Conservation (phyloP, 2,888 invertebrate genomes). For the Polietes domitor region DNA sequence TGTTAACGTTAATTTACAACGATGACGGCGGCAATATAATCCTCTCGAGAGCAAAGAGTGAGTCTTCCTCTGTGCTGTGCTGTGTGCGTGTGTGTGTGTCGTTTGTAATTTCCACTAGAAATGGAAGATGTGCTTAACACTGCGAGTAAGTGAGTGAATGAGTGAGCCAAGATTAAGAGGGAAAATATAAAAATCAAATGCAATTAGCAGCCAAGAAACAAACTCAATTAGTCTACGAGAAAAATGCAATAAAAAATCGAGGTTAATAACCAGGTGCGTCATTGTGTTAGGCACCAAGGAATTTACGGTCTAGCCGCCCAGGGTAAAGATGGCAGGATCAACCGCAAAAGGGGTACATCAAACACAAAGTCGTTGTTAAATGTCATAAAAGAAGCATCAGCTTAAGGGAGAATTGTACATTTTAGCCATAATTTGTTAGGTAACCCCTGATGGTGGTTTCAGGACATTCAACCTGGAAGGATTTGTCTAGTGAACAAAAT, state of each 20-base stretch:
- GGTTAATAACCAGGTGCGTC: conserved; percentile 40
- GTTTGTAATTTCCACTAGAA: background rate
- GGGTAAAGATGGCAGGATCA: too few relatives aligned
- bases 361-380: too few relatives aligned
- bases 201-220: conserved; percentile 77
- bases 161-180: conserved; percentile 16
- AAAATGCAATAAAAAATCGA: conserved; percentile 35
- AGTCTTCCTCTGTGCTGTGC: background rate
- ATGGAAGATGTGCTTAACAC: conserved; percentile 8
- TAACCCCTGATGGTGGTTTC: too few relatives aligned
- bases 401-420: too few relatives aligned
- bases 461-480: too few relatives aligned
- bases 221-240: conserved; percentile 77
- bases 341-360: too few relatives aligned
- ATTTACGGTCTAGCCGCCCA: background rate
- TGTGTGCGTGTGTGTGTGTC: background rate
- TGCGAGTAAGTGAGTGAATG: background rate
- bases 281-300: background rate
- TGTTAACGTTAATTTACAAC: conserved; percentile 63
- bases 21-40: conserved; percentile 45
- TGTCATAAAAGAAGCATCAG: too few relatives aligned
- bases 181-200: conserved; percentile 77
- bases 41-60: background rate
- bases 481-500: too few relatives aligned
- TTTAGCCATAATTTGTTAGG: too few relatives aligned